A percentile compares a stretch with the other conserved stretches of the same genome.
Conservation (phyloP, 1,140 invertebrate species). For the Branchinecta lynchi region DNA sequence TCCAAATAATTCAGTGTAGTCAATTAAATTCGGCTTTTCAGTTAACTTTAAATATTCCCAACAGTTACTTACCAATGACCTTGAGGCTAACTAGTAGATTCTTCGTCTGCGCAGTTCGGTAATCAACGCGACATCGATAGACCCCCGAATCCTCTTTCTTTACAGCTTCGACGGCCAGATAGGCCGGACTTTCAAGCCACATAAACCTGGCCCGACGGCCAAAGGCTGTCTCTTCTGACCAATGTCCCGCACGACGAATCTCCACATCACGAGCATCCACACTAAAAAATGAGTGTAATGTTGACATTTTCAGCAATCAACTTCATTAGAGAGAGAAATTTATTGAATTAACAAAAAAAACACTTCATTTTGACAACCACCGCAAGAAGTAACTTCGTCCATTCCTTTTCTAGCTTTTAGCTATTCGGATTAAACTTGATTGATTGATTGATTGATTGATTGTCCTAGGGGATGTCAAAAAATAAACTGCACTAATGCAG, state of each 20-base stretch:
- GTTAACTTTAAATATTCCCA: background rate
- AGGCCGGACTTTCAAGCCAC: background rate
- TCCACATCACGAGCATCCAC: slow-evolving; percentile 18
- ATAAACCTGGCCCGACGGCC: slow-evolving; percentile 18
- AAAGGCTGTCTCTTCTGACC: slow-evolving; percentile 17
- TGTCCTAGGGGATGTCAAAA: too few relatives aligned
- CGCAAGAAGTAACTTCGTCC: background rate
- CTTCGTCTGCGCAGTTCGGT: slow-evolving; percentile 15
- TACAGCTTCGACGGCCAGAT: slow-evolving; percentile 16
- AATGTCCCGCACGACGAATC: slow-evolving; percentile 15
- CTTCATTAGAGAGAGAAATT: background rate
- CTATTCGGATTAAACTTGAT: background rate
- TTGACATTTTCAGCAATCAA: background rate
- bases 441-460: background rate
- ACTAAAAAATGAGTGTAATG: slow-evolving; percentile 13
- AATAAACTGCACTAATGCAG: too few relatives aligned
- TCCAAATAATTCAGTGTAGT: too few relatives aligned
- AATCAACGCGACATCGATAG: slow-evolving; percentile 22
- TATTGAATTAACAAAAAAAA: background rate
- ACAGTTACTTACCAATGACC: slow-evolving; percentile 20
- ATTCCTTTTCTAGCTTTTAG: background rate
- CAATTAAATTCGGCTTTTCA: too few relatives aligned
- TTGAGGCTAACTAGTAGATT: slow-evolving; percentile 19
- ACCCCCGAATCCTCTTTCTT: slow-evolving; percentile 17
- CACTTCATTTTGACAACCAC: background rate